Evolutionary conservation across 2,113 vertebrate species (phyloP).

Genomic region (Entomyzon cyanotis): DNA sequence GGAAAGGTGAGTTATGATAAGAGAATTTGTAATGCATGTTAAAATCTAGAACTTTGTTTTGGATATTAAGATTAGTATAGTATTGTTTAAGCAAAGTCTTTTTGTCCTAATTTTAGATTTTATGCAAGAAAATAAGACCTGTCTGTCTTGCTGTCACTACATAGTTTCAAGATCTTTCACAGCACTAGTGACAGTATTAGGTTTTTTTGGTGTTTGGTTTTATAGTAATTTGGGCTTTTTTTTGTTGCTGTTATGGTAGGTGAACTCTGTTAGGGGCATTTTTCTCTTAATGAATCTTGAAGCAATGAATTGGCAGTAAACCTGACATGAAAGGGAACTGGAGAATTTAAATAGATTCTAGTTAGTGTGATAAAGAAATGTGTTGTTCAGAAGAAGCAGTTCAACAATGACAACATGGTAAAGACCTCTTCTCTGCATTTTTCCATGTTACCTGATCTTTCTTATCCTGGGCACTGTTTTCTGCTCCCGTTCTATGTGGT

Average conservation of each 20-base stretch:
- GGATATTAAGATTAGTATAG: not conserved
- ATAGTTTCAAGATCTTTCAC: not conserved
- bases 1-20: slow-evolving; percentile 86
- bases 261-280: not conserved
- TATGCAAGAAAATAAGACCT: not conserved
- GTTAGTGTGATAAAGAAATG: not conserved
- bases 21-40: not conserved
- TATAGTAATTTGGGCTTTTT: not conserved
- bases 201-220: not conserved
- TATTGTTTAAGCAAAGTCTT: not conserved
- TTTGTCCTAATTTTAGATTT: not conserved
- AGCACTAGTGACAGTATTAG: not conserved
- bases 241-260: not conserved
- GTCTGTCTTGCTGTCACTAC: not conserved
- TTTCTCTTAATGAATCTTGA: not conserved
- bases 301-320: not conserved
- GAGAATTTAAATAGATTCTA: not conserved
- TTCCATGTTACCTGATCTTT: not conserved
- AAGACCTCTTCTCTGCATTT: not conserved
- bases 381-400: not conserved
- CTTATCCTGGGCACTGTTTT: not conserved
- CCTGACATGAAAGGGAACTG: not conserved
- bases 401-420: not conserved
- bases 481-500: not conserved
- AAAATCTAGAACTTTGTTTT: not conserved